Evolutionary conservation across 2,113 vertebrate species (phyloP).

Genomic region (Anoplopoma fimbria): DNA sequence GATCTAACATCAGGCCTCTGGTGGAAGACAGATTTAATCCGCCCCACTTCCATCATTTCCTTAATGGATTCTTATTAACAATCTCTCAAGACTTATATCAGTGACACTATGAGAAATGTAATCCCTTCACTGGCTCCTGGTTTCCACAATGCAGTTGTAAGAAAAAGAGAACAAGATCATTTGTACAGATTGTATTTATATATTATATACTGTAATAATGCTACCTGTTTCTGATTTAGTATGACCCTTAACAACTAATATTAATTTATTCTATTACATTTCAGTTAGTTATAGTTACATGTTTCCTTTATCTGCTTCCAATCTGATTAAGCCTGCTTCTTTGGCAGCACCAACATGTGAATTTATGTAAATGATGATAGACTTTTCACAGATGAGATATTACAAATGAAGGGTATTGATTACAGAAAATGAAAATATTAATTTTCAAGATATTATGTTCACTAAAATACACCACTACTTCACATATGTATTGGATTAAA

Average conservation of each 20-base stretch:
- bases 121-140: neutral
- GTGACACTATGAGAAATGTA: neutral
- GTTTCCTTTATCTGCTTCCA: neutral
- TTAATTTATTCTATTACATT: neutral
- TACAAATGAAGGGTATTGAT: neutral
- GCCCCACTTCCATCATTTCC: conserved; percentile 28
- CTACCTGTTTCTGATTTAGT: neutral
- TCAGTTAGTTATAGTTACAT: neutral
- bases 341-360: neutral
- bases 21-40: conserved; percentile 41
- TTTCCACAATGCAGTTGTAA: neutral
- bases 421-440: neutral
- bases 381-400: neutral
- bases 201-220: neutral
- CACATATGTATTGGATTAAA: neutral
- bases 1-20: neutral
- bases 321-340: neutral
- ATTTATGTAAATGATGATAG: neutral
- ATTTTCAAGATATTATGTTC: neutral
- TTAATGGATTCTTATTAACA: conserved; percentile 45
- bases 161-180: neutral
- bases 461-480: neutral
- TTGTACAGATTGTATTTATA: neutral
- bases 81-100: conserved; percentile 27
- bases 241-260: neutral